Conservation (phyloP, 2,888 invertebrate species). For the Clunio marinus region DNA sequence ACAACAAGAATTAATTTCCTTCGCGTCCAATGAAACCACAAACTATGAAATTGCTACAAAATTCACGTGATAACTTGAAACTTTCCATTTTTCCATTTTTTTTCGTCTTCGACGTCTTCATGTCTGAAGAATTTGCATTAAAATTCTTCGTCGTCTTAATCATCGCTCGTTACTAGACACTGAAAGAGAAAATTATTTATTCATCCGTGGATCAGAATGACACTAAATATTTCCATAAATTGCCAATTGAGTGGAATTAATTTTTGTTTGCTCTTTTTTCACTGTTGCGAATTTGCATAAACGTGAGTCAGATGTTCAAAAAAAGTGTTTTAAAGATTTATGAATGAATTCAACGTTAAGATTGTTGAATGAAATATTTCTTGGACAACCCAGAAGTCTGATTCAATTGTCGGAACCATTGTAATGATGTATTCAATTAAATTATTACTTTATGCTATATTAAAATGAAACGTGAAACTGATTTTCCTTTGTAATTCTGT, state of each 20-base stretch:
- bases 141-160: background rate
- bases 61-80: constrained; percentile 3
- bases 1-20: background rate
- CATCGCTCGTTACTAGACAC: background rate
- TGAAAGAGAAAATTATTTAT: background rate
- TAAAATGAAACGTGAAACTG: too few relatives aligned
- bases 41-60: background rate
- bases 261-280: background rate
- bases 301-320: background rate
- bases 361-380: too few relatives aligned
- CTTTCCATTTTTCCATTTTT: background rate
- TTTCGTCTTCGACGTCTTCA: background rate
- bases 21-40: background rate
- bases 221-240: constrained; percentile 31
- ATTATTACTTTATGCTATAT: too few relatives aligned
- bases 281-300: constrained; percentile 26
- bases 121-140: background rate
- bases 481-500: too few relatives aligned
- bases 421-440: too few relatives aligned
- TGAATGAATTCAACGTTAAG: too few relatives aligned
- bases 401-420: too few relatives aligned
- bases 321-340: background rate
- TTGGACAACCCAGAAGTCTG: too few relatives aligned
- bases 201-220: background rate
- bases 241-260: constrained; percentile 14